A percentile compares a stretch with the other conserved stretches of the same genome.
These are phyloP conservation scores for Mesodorylaimus sp. DNA, from an alignment of 2,888 invertebrate genomes.

Conservation along the genomic window DNA sequence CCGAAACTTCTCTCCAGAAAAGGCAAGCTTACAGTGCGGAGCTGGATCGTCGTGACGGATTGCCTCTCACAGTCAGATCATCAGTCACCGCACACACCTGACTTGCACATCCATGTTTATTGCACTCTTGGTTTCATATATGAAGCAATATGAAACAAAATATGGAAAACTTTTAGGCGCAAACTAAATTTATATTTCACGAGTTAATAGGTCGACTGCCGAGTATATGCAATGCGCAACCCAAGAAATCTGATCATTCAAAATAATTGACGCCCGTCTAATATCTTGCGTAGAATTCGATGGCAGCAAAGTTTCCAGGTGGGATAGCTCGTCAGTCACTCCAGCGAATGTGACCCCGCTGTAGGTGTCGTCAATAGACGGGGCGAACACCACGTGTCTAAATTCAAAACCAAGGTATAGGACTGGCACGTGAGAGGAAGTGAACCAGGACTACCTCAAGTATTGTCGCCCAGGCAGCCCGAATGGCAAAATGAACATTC, in stretches of 20 bases:
- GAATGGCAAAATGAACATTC: conserved; percentile 3
- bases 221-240: not conserved
- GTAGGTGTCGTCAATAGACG: not conserved
- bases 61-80: no score
- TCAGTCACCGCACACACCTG: no score
- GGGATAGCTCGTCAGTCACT: conserved; percentile 1
- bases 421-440: no score
- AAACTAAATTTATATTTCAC: not conserved
- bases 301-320: not conserved
- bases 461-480: conserved; percentile 1
- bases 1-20: no score
- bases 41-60: no score
- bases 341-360: conserved; percentile 4
- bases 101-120: no score
- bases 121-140: no score
- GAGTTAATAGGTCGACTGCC: not conserved
- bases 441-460: not conserved
- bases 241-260: not conserved
- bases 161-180: no score
- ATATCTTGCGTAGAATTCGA: not conserved
- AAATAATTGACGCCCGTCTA: not conserved
- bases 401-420: not conserved
- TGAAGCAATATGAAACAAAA: no score
- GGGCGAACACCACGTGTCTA: conserved; percentile 6
- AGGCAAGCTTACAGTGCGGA: no score